Evolutionary conservation across 2,113 vertebrate genomes (phyloP), one percentile per base, ranked within the genome.

Genomic region (Triplophysa siluroides): DNA sequence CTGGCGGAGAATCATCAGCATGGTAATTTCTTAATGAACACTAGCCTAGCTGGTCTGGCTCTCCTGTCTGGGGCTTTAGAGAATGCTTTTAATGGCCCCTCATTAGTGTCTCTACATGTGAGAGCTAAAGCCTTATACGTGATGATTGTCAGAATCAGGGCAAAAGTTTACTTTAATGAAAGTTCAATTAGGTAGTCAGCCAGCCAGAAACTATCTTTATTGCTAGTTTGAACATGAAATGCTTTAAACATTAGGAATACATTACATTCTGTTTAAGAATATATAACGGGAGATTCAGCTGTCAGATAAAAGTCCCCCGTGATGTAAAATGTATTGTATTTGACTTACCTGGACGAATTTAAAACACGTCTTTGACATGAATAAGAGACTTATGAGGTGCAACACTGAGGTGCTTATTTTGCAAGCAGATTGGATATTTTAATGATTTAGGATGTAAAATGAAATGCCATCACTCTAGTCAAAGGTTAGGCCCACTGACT

Each of bases 61-160:
- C 60, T 50, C 43, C 43, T 50, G 60, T 64, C 14, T 70, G 47
- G 21, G 47, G 56, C 65, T 71, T 78, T 24, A 26, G 29, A 70
- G 47, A 56, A 14, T 1, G 7, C n/a, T 62, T 3, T 6, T 75
- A 81, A 68, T 81, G 79, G 21, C 23, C 61, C 68, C 67, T 84
- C 72, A 82, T 79, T 76, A 79, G 65, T 72, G 52, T 24, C n/a
- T 26, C 18, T 67, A 67, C 33, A n/a, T 80, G 24, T 3, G 69
- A 45, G 56, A 41, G 82, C 63, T 66, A n/a, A 81, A 81, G 23
- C 58, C 71, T 62, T n/a, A 12, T 63, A n/a, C 26, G 5, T 38
- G 62, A 77, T 77, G 1, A 11, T 52, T 76, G 26, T 43, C 5
- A 11, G 21, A 75, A 24, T 52, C 26, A 65, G 64, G 23, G 8